These are phyloP conservation scores for Boloria euphrosyne DNA, from an alignment of 2,888 invertebrate genomes.

Conservation along the genomic window DNA sequence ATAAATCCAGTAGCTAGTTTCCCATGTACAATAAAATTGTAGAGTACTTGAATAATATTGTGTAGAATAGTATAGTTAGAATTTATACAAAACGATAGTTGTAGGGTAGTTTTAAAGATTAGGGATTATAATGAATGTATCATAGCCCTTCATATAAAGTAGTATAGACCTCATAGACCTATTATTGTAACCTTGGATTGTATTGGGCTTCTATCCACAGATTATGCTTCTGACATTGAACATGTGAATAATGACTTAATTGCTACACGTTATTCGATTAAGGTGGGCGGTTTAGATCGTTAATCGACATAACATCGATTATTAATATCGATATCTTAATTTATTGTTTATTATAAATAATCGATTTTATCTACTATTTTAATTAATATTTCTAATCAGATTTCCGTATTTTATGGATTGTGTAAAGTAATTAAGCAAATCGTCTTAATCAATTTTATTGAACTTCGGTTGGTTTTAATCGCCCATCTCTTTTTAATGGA, in stretches of 20 bases:
- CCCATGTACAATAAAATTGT: slow-evolving; percentile 81
- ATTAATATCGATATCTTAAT: too few relatives aligned
- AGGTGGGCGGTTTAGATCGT: background rate
- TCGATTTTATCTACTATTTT: too few relatives aligned
- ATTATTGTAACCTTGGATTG: slow-evolving; percentile 54
- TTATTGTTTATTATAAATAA: too few relatives aligned
- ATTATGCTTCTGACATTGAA: background rate
- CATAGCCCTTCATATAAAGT: slow-evolving; percentile 63
- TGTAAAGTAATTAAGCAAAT: too few relatives aligned
- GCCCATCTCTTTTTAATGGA: too few relatives aligned
- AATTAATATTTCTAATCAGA: too few relatives aligned
- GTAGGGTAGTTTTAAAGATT: slow-evolving; percentile 69
- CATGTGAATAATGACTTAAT: background rate
- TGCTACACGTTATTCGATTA: background rate
- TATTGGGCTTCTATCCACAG: background rate
- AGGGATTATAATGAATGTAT: slow-evolving; percentile 69
- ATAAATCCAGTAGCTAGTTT: slow-evolving; percentile 78
- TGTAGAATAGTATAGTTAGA: slow-evolving; percentile 73
- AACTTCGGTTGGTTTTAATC: too few relatives aligned
- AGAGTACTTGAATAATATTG: slow-evolving; percentile 66
- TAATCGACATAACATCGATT: too few relatives aligned
- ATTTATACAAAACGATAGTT: slow-evolving; percentile 78
- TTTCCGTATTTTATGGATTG: too few relatives aligned
- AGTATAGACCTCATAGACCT: slow-evolving; percentile 65
- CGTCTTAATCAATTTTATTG: too few relatives aligned